These are phyloP conservation scores for Dusona sp. DNA, from an alignment of 2,888 invertebrate genomes.

Conservation along the genomic window DNA sequence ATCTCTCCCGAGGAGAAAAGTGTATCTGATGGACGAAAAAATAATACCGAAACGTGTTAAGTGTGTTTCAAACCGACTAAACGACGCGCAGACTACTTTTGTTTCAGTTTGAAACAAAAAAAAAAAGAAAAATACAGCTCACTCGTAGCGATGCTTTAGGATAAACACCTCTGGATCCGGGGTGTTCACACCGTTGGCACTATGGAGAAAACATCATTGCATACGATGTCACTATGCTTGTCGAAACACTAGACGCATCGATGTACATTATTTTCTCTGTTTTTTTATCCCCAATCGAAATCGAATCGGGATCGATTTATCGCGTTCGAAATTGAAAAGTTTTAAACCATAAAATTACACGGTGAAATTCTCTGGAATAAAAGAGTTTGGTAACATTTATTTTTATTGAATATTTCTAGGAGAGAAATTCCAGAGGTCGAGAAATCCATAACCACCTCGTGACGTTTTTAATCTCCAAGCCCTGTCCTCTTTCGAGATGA, in stretches of 20 bases:
- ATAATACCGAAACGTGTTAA: conserved; percentile 15
- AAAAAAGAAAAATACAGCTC: neutral
- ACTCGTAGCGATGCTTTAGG: neutral
- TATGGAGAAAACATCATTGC: neutral
- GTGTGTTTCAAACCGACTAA: neutral
- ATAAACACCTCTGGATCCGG: neutral
- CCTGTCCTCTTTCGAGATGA: neutral
- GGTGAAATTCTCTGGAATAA: neutral
- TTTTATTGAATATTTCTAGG: neutral
- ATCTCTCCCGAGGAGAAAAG: neutral
- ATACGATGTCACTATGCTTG: neutral
- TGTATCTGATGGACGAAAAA: conserved; percentile 21
- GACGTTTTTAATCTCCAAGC: conserved; percentile 10
- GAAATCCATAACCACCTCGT: conserved; percentile 16
- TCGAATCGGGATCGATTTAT: no score
- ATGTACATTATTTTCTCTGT: neutral
- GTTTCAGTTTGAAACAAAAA: neutral
- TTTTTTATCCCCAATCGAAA: no score
- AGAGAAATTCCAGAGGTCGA: neutral
- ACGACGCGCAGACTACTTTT: conserved; percentile 14
- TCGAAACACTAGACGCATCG: neutral
- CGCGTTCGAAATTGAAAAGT: neutral
- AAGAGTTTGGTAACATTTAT: neutral
- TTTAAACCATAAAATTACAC: neutral
- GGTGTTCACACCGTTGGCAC: neutral